Evolutionary conservation across 1,140 invertebrate species (phyloP), one percentile per base, ranked within the genome.

Genomic region (Branchinecta lindahli): DNA sequence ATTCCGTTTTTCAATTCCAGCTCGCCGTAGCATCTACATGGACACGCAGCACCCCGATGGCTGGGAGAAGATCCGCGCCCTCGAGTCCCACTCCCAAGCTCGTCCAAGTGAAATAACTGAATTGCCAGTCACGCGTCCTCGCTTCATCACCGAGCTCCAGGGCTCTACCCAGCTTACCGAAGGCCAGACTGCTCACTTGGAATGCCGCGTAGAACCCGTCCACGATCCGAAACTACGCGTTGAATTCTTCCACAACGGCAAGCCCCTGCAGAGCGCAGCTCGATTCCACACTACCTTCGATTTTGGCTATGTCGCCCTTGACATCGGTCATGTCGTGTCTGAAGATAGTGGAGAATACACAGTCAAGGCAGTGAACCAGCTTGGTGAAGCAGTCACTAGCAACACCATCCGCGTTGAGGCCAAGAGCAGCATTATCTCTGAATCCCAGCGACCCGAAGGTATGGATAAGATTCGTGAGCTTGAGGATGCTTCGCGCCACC

Each of bases 311-410:
- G 89, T 94, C 68, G 90, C 92, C 61, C 81, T 97, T 72, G 93
- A 96, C 79, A 93, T 97, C 75, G 84, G 85, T 67, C 90, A 95
- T 73, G 85, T 89, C 68, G 88, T 95, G 67, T 86, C 92, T 7
- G 92, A 94, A 82, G 96, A 99, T 81, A 90, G 89, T 71, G 96
- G 96, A 66, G 87, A 92, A 80, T 96, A 96, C 78, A 91, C 89
- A 0, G 90, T 93, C 7, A 87, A 88, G 74, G 92, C 91, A 10
- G 87, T 90, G 21, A 96, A 96, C 77, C 87, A 87, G 72, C 80
- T 92, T 45, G 93, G 93, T 52, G 88, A 94, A 77, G 91, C 89
- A 71, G 85, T 86, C 44, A 92, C 90, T 0, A 84, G 87, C 0
- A 91, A 92, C 75, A 86, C 85, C 61, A 82, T 95, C 78, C 85